These are phyloP conservation scores for Whitmania pigra DNA, from an alignment of 1,140 invertebrate genomes.

Conservation along the genomic window DNA sequence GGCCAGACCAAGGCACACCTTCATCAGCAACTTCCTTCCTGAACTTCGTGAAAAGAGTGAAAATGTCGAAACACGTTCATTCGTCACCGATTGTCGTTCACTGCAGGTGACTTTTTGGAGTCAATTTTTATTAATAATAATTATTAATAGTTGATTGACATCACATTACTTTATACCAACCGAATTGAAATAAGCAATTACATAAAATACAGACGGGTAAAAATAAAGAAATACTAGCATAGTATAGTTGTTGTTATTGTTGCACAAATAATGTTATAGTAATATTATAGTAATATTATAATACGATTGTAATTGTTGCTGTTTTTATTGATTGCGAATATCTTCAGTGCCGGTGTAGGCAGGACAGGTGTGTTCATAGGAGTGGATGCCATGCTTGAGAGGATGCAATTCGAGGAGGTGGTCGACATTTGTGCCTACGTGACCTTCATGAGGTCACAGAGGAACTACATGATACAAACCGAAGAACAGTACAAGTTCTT, in stretches of 20 bases:
- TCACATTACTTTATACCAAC: no score
- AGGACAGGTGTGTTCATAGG: constrained; percentile 89
- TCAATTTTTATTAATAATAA: no score
- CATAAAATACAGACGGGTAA: no score
- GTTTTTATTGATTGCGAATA: neutral
- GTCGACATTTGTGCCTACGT: constrained; percentile 98
- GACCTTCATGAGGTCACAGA: constrained; percentile 84
- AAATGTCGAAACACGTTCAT: constrained; percentile 57
- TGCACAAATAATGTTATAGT: no score
- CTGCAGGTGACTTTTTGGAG: constrained; percentile 56
- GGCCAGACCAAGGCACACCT: constrained; percentile 97
- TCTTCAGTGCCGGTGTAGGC: constrained; percentile 78
- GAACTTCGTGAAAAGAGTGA: constrained; percentile 84
- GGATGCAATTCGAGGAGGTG: constrained; percentile 73
- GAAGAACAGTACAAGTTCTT: constrained; percentile 99
- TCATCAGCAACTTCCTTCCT: constrained; percentile 95
- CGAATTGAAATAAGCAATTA: no score
- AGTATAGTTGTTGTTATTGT: no score
- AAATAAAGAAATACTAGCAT: no score
- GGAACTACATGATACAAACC: constrained; percentile 63
- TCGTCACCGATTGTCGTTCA: neutral
- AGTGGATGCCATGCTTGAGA: constrained; percentile 84
- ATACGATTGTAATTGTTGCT: no score
- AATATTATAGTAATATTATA: no score
- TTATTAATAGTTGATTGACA: no score